These are phyloP conservation scores for Hirtodrosophila confusa DNA, from an alignment of 2,888 invertebrate genomes.

Conservation along the genomic window DNA sequence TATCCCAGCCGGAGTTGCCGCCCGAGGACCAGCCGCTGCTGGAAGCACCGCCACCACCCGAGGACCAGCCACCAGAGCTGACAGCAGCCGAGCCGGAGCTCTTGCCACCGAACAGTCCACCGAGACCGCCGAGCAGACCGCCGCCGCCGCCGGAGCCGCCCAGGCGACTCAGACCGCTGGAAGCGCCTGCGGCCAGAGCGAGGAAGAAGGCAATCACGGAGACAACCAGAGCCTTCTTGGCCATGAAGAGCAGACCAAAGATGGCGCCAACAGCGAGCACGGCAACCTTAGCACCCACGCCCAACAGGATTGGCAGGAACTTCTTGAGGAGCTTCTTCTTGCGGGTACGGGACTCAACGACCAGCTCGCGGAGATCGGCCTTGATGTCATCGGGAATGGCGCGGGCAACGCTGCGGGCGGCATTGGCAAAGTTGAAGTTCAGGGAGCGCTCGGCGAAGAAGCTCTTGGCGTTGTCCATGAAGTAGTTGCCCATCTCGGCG, in stretches of 20 bases:
- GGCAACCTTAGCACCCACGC: conserved; percentile 86
- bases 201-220: conserved; percentile 87
- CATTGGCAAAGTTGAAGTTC: conserved; percentile 85
- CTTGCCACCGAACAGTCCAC: conserved; percentile 82
- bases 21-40: conserved; percentile 80
- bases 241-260: conserved; percentile 86
- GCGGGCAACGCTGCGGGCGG: conserved; percentile 85
- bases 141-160: conserved; percentile 77
- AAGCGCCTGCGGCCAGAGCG: conserved; percentile 85
- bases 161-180: conserved; percentile 79
- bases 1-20: conserved; percentile 82
- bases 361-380: conserved; percentile 85
- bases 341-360: conserved; percentile 86
- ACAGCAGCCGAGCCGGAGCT: conserved; percentile 66
- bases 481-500: conserved; percentile 86
- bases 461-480: conserved; percentile 85
- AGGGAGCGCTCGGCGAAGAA: conserved; percentile 86
- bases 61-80: conserved; percentile 78
- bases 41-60: conserved; percentile 75
- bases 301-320: conserved; percentile 86
- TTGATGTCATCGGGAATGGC: conserved; percentile 86
- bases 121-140: conserved; percentile 78
- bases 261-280: conserved; percentile 85
- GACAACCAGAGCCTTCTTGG: conserved; percentile 87
- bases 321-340: conserved; percentile 86